These are phyloP conservation scores for Nemopilema nomurai DNA, from an alignment of 30 jellyfish, hydroid and myxozoan species.

Conservation along the genomic window DNA sequence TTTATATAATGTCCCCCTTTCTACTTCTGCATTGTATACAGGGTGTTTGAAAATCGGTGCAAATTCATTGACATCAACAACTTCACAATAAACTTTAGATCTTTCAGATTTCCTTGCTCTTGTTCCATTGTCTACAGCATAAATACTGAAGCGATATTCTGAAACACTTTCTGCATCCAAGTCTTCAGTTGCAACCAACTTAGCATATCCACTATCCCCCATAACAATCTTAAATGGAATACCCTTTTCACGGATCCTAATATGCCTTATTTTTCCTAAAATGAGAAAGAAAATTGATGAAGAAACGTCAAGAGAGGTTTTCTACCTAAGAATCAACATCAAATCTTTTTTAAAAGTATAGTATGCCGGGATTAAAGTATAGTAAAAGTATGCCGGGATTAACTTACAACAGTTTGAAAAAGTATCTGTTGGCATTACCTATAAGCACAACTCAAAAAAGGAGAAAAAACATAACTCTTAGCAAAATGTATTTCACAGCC, in stretches of 20 bases:
- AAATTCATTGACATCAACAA: constrained; percentile 67
- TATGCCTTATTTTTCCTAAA: constrained; percentile 54
- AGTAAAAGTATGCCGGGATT: too few relatives aligned
- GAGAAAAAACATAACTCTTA: too few relatives aligned
- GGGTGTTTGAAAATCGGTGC: constrained; percentile 67
- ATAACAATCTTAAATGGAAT: constrained; percentile 55
- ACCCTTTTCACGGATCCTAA: constrained; percentile 59
- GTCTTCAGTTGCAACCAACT: constrained; percentile 61
- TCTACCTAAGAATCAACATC: too few relatives aligned
- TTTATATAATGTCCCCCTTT: constrained; percentile 42
- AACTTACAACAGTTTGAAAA: too few relatives aligned
- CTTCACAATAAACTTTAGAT: constrained; percentile 68
- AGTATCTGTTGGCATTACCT: too few relatives aligned
- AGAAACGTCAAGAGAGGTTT: too few relatives aligned
- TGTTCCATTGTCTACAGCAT: constrained; percentile 76
- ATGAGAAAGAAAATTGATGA: too few relatives aligned
- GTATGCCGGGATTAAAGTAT: too few relatives aligned
- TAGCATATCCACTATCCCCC: constrained; percentile 48
- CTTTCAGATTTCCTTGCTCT: constrained; percentile 83
- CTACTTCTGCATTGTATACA: constrained; percentile 17
- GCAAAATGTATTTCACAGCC: too few relatives aligned
- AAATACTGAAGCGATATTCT: constrained; percentile 65
- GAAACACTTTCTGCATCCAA: constrained; percentile 66
- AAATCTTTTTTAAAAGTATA: too few relatives aligned
- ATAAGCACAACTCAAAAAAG: too few relatives aligned